These are phyloP conservation scores for Poeciliopsis turrubarensis DNA, from an alignment of 2,113 vertebrate genomes.

Conservation along the genomic window DNA sequence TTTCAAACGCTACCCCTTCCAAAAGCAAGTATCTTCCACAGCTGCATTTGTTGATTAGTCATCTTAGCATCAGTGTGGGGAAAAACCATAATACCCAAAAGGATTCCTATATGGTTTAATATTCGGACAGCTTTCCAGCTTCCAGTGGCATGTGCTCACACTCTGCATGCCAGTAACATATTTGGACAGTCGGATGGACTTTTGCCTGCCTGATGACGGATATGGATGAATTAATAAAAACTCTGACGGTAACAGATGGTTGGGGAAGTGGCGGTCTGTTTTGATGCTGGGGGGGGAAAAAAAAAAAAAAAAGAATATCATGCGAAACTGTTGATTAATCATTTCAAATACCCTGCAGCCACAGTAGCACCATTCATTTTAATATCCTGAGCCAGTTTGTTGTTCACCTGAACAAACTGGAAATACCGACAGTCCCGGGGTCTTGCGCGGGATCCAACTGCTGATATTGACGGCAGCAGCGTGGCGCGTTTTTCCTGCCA, in stretches of 20 bases:
- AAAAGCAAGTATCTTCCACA: not conserved
- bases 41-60: too few relatives aligned
- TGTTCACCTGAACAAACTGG: not conserved
- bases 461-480: not conserved
- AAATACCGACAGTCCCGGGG: not conserved
- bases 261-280: not conserved
- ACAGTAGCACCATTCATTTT: not conserved
- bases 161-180: too few relatives aligned
- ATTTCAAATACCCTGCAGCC: not conserved
- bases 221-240: not conserved
- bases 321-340: not conserved
- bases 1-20: too few relatives aligned
- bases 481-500: not conserved
- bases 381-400: not conserved
- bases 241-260: not conserved
- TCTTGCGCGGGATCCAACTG: not conserved
- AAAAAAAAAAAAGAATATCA: not conserved
- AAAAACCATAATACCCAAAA: not conserved
- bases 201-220: not conserved
- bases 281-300: not conserved
- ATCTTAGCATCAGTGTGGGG: too few relatives aligned
- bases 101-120: not conserved
- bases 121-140: not conserved
- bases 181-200: too few relatives aligned
- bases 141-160: not conserved